Conservation (phyloP, 2,113 vertebrate genomes). For the Psilopogon haemacephalus region DNA sequence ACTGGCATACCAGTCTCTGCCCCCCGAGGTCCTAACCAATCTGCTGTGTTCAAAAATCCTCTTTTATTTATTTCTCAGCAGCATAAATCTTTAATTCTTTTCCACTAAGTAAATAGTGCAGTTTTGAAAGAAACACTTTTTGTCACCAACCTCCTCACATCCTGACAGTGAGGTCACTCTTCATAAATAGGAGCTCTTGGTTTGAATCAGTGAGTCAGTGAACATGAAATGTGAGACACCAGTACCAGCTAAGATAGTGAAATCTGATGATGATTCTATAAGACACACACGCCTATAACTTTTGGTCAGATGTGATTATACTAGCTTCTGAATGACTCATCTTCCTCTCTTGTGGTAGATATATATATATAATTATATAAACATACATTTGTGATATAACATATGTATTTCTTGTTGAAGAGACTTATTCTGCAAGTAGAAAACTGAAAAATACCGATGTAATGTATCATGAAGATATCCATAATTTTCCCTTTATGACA, state of each 20-base stretch:
- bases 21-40: not conserved
- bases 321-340: slow-evolving; percentile 31
- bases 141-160: not conserved
- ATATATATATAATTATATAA: not conserved
- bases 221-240: slow-evolving; percentile 38
- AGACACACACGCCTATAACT: slow-evolving; percentile 2
- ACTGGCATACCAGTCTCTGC: not conserved
- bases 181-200: slow-evolving; percentile 48
- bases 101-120: not conserved
- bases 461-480: not conserved
- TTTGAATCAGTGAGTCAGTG: slow-evolving; percentile 54
- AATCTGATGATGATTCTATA: slow-evolving; percentile 45
- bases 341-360: slow-evolving; percentile 3
- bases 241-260: slow-evolving; percentile 24
- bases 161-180: slow-evolving; percentile 25
- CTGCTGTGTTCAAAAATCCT: not conserved
- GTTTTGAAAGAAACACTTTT: not conserved
- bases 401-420: not conserved
- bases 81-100: not conserved
- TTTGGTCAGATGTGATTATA: slow-evolving; percentile 18
- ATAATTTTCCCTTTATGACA: not conserved
- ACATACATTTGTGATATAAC: not conserved
- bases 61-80: not conserved
- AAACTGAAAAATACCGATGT: not conserved
- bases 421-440: not conserved